Conservation (phyloP, 2,113 vertebrate genomes). For the Jaculus jaculus region DNA sequence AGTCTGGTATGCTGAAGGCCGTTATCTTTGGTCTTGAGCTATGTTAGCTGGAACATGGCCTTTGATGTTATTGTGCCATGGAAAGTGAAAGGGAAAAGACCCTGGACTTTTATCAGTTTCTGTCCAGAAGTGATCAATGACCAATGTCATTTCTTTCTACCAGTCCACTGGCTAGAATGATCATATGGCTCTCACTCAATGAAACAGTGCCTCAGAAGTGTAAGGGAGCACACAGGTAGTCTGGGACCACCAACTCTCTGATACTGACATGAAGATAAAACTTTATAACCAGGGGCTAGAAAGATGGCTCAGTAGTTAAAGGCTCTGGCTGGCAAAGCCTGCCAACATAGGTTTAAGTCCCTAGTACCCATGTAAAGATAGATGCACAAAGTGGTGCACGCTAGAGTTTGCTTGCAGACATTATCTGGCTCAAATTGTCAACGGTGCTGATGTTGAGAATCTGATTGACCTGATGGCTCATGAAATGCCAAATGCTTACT, state of each 20-base stretch:
- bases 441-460: not conserved
- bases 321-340: too few species aligned
- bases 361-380: too few species aligned
- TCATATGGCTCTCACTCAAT: not conserved
- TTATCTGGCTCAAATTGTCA: not conserved
- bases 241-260: not conserved
- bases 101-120: slow-evolving; percentile 1
- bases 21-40: not conserved
- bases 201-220: not conserved
- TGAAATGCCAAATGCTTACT: not conserved
- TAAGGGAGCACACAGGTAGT: not conserved
- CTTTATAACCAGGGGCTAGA: not conserved
- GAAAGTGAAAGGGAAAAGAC: not conserved
- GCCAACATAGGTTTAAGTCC: too few species aligned
- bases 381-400: too few species aligned
- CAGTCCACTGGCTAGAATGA: not conserved
- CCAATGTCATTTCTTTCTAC: not conserved
- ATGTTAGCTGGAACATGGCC: not conserved
- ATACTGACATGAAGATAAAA: not conserved
- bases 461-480: not conserved
- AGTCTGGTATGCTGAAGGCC: not conserved
- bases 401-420: not conserved
- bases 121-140: not conserved
- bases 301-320: too few species aligned
- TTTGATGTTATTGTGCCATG: not conserved